Base-by-base conservation (phyloP, 2,797 vertebrate genomes). In the Helarctos malayanus region DNA sequence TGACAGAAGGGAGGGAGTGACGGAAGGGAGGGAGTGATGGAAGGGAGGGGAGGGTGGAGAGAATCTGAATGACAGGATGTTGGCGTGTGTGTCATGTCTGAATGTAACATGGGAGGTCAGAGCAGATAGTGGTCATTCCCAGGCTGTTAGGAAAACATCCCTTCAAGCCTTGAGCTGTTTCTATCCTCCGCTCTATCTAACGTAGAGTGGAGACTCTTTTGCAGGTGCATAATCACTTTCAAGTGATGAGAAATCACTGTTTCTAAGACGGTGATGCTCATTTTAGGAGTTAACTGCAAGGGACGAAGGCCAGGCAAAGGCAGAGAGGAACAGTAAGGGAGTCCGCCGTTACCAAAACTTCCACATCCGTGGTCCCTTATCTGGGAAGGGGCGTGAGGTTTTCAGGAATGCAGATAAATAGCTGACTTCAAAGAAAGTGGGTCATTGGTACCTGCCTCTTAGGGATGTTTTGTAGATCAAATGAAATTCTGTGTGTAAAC, bases 351-450 rank as follows among this genome's bases (percentile, higher is more conserved):
- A 57, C 7, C 41, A 19, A 69, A 27, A 27, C 49, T 59, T 92
- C 25, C n/a, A 86, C n/a, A 68, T 41, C 45, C 29, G 11, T 29
- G 71, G 21, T 25, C 12, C 9, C 45, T 97, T 78, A 91, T 68
- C 38, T 52, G 54, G 47, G 35, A 61, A 93, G 49, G 49, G 16
- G 38, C 41, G 5, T 71, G 47, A 73, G 14, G 8, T 84, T 95
- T 95, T 95, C 32, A 88, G 45, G 29, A 88, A 96, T 84, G 69
- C 8, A 91, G 35, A 21, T 73, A 61, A 76, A 49, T 14, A 57
- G 68, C 73, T 94, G 78, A 47, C 59, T 84, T 93, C 52, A 89
- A 56, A 86, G 68, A 87, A 83, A 59, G 18, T 21, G 38, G 41
- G 25, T 7, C 29, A 9, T 32, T 57, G 7, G 25, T 35, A 49